These are phyloP conservation scores for Dendrocincla fuliginosa DNA, from an alignment of 2,797 vertebrate genomes.

Conservation along the genomic window DNA sequence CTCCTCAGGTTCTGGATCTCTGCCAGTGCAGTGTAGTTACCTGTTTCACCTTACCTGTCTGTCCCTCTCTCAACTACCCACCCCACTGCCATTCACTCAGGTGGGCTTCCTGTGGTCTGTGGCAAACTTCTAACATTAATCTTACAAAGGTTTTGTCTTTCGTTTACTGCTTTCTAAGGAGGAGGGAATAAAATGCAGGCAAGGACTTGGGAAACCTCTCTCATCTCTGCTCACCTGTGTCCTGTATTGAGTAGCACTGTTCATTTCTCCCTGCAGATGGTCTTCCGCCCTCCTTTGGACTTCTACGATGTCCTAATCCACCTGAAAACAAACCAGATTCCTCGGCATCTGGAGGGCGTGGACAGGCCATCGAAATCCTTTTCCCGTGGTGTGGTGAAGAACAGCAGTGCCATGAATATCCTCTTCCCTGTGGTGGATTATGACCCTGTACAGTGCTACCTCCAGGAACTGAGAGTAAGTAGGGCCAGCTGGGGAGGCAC, in stretches of 20 bases:
- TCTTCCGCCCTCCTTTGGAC: constrained; percentile 91
- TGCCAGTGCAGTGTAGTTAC: background rate
- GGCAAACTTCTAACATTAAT: background rate
- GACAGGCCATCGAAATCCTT: constrained; percentile 80
- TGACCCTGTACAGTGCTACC: constrained; percentile 88
- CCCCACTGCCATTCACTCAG: background rate
- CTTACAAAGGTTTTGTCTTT: background rate
- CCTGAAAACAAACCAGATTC: constrained; percentile 87
- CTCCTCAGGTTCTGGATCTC: background rate
- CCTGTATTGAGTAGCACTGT: background rate
- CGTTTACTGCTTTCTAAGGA: background rate
- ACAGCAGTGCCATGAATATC: background rate
- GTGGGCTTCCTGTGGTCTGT: background rate
- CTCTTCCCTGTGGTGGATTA: constrained; percentile 89
- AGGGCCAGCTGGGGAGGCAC: accelerated
- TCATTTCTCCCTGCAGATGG: constrained; percentile 74
- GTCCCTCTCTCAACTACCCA: background rate
- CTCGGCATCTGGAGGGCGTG: constrained; percentile 83
- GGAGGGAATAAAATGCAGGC: background rate
- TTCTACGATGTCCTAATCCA: constrained; percentile 90
- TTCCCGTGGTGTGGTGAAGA: constrained; percentile 74
- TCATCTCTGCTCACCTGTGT: background rate
- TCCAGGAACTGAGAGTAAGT: constrained; percentile 88
- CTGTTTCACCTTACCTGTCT: background rate
- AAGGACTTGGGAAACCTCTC: background rate